Percentiles rank a stretch among this genome's conserved stretches.
Evolutionary conservation across 2,113 vertebrate species (phyloP).

Genomic region (Myiozetetes cayanensis): DNA sequence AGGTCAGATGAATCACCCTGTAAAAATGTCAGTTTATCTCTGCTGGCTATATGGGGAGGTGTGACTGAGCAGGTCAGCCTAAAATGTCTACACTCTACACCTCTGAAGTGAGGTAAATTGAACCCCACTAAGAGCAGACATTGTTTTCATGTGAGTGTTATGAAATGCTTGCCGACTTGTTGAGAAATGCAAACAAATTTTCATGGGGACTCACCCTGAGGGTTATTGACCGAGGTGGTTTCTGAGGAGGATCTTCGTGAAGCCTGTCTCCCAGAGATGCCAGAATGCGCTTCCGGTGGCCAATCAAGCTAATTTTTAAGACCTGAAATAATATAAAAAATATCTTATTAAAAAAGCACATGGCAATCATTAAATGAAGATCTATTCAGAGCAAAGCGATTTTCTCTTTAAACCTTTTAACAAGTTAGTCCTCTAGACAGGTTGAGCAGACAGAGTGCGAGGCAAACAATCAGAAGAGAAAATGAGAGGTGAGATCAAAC

Average conservation of each 20-base stretch:
- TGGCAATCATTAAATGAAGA: not conserved
- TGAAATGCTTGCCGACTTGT: not conserved
- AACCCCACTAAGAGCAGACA: not conserved
- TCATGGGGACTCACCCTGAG: conserved; percentile 82
- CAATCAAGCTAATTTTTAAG: conserved; percentile 93
- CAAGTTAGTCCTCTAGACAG: not conserved
- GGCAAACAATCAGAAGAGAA: not conserved
- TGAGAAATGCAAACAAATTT: not conserved
- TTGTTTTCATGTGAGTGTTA: not conserved
- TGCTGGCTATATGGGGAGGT: rapidly evolving
- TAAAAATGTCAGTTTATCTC: not conserved
- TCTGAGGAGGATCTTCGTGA: conserved; percentile 95
- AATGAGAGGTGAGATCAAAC: not conserved
- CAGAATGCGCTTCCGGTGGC: conserved; percentile 94
- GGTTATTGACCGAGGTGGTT: conserved; percentile 94
- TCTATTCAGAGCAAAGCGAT: not conserved
- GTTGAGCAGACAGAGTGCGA: not conserved
- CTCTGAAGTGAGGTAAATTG: not conserved
- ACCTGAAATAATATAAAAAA: conserved; percentile 78
- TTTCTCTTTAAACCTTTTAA: not conserved
- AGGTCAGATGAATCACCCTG: not conserved
- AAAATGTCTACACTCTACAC: not conserved
- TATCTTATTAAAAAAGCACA: not conserved
- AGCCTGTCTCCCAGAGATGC: conserved; percentile 94
- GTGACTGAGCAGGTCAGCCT: not conserved